Evolutionary conservation across 92 coral and sea anemone genomes (phyloP), one percentile per base, ranked within the genome.

Genomic region (Desmophyllum pertusum): DNA sequence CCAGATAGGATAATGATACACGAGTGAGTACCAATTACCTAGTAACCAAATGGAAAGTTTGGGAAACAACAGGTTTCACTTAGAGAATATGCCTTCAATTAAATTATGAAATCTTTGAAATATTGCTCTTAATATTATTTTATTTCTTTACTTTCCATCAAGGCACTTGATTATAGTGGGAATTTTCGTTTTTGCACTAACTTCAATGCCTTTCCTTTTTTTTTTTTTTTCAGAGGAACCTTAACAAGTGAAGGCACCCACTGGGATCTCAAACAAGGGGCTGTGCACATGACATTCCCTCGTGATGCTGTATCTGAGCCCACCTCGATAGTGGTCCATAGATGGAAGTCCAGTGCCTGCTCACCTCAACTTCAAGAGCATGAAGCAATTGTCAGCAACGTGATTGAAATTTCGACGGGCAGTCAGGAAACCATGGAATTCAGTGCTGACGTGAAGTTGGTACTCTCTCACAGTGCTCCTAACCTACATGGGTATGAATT

Each of bases 381-480:
- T 37, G 94, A 91, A 74, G 53, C 73, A 14, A 39, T 84, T 11
- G 84, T 88, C 38, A 91, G 94, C 82, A 84, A 48, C 61, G 84
- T 91, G 65, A 80, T 91, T 66, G 84, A 79, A 19, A 69, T 91
- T 39, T 83, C 86, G 0, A 65, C 91, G 33, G 21, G 25, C 55
- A 51, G 19, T 10, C 19, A 50, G 0, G 76, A 37, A n/a, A 70
- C 42, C 27, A 15, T 89, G 66, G 77, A 33, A 85, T 80, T 83
- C 61, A 33, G 57, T 15, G 51, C 30, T n/a, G 79, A 57, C 0
- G 86, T 42, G 42, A 41, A 71, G 43, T 21, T 83, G 59, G 42
- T 31, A 35, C 72, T 83, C 0, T 61, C 80, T 21, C 80, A 83
- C 63, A 57, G 86, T 45, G 71, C 79, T 2, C 59, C 86, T 14